Base-by-base conservation (phyloP, 2,797 vertebrate genomes). In the Alectoris magna region DNA sequence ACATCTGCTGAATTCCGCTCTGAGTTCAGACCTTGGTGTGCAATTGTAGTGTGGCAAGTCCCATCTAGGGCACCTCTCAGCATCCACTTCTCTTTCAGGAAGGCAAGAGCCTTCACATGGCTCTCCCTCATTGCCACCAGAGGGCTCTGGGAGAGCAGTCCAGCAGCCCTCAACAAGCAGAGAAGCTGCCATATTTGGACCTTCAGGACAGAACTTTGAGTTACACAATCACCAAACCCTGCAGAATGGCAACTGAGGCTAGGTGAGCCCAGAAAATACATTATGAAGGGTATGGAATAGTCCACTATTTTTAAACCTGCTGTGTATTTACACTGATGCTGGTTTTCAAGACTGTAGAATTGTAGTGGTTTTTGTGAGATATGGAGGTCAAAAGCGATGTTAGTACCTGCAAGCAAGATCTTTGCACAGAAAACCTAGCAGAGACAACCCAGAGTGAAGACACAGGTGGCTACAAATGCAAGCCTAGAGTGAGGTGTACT, bases 61-160 rank as follows among this genome's bases (percentile, higher is more conserved):
- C 39, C 66, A 80, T 22, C 15, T 26, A 24, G 63, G 77, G 72
- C 87, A 84, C 82, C 84, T 94, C 82, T 44, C n/a, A 2, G 84
- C 36, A 60, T 64, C 27, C 16, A 79, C 38, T 59, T 36, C 34
- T n/a, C 63, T 84, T 88, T 69, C 21, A 39, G 11, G 22, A 21
- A 88, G 58, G 26, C 16, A 5, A 76, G 38, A 53, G 31, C 86
- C 24, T 66, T 38, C 39, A 16, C 26, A 27, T 71, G 69, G 9
- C 87, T 81, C 81, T 91, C 12, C 36, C 14, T 86, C n/a, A 3
- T 44, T 81, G 82, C 94, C 96, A 94, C 91, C 77, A 94, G 96
- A 94, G 91, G 96, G 95, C 94, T 78, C 94, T 63, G 63, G 39
- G 73, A 72, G 79, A 89, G 86, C 69, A 93, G 51, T 60, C 53